phyloP scores from a whole-genome alignment of 2,888 invertebrate genomes.

The Antitype chi region DNA sequence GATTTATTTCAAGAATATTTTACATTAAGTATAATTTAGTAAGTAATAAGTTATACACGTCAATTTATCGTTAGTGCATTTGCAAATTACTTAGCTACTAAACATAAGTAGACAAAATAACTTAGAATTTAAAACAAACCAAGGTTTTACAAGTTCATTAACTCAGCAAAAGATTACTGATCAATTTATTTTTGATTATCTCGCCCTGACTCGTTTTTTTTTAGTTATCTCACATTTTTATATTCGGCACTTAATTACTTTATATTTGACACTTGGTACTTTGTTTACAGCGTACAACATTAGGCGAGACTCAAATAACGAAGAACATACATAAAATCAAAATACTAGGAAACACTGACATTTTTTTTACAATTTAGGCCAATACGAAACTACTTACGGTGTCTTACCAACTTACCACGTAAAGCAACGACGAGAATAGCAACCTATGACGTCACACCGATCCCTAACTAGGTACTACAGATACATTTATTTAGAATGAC shows the following conservation, averaged over 20 bases:
- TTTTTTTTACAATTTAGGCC: slow-evolving; percentile 76
- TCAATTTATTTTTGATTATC: slow-evolving; percentile 18
- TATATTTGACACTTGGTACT: neutral
- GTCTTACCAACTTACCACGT: slow-evolving; percentile 63
- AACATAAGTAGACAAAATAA: slow-evolving; percentile 49
- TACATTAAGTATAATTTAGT: slow-evolving; percentile 69
- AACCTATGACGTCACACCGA: slow-evolving; percentile 53
- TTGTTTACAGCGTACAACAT: neutral
- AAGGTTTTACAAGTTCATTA: slow-evolving; percentile 22
- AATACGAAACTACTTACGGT: slow-evolving; percentile 78
- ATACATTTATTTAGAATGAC: slow-evolving; percentile 50
- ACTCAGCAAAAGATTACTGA: slow-evolving; percentile 49
- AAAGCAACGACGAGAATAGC: slow-evolving; percentile 63
- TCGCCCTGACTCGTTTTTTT: slow-evolving; percentile 9
- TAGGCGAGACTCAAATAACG: slow-evolving; percentile 25
- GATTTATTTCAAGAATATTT: slow-evolving; percentile 80
- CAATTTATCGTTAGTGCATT: slow-evolving; percentile 52
- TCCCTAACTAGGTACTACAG: slow-evolving; percentile 54
- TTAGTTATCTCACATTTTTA: slow-evolving; percentile 9
- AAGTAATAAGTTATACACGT: slow-evolving; percentile 58
- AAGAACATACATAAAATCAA: slow-evolving; percentile 44
- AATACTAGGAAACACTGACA: slow-evolving; percentile 36
- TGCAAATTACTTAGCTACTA: slow-evolving; percentile 45
- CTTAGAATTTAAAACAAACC: slow-evolving; percentile 30
- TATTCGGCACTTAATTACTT: neutral